Evolutionary conservation across 2,888 invertebrate genomes (phyloP).

Genomic region (Carterocephalus palaemon): DNA sequence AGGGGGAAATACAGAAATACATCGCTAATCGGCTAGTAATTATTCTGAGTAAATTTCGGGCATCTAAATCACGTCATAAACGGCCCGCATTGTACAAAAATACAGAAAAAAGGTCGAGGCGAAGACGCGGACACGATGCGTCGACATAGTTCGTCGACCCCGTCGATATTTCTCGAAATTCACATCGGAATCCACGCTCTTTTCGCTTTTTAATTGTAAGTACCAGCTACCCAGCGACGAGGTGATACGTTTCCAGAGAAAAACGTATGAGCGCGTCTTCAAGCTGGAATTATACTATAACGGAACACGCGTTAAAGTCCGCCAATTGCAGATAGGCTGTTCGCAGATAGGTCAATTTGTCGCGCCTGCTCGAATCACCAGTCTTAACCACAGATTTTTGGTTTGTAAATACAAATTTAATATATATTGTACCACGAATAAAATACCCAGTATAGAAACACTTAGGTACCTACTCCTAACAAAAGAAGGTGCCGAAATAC

Average conservation of each 20-base stretch:
- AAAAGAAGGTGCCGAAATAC: too few relatives aligned
- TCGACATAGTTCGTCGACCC: constrained; percentile 72
- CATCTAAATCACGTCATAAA: constrained; percentile 39
- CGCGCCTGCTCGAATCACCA: too few relatives aligned
- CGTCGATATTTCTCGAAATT: constrained; percentile 78
- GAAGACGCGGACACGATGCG: constrained; percentile 71
- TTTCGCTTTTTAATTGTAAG: constrained; percentile 77
- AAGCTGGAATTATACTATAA: constrained; percentile 65
- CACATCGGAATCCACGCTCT: constrained; percentile 71
- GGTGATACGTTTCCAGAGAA: constrained; percentile 72
- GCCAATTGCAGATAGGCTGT: constrained; percentile 51
- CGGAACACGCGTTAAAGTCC: constrained; percentile 66
- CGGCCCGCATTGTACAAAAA: constrained; percentile 58
- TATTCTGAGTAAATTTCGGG: constrained; percentile 12
- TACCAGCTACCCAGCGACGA: constrained; percentile 67
- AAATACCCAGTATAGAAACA: too few relatives aligned
- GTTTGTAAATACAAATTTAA: too few relatives aligned
- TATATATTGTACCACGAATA: too few relatives aligned
- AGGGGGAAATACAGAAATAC: too few relatives aligned
- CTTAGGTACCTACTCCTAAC: too few relatives aligned
- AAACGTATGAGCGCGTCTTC: constrained; percentile 57
- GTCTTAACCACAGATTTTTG: too few relatives aligned
- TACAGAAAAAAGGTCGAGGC: constrained; percentile 52
- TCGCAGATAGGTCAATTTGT: too few relatives aligned
- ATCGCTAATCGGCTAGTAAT: constrained; percentile 4